These are phyloP conservation scores for Ranitomeya variabilis DNA, from an alignment of 2,113 vertebrate genomes.

Conservation along the genomic window DNA sequence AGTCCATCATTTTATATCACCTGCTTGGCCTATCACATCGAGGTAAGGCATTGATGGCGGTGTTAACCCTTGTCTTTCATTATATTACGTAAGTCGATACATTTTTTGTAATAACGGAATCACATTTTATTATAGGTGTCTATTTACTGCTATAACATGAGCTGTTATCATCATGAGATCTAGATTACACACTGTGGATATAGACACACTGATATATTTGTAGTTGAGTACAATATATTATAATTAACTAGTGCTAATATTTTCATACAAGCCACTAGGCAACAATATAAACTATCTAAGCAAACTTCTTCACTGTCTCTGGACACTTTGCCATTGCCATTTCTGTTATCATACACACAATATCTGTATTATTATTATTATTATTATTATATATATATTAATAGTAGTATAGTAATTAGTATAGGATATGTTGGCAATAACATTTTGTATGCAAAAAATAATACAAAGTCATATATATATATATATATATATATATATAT, in stretches of 20 bases:
- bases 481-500: neutral
- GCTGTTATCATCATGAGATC: neutral
- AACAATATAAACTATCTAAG: neutral
- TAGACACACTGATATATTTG: neutral
- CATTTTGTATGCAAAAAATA: neutral
- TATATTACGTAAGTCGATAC: neutral
- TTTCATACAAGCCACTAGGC: neutral
- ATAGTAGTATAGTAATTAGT: too few species aligned
- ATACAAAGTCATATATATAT: neutral
- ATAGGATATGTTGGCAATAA: neutral
- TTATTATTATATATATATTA: too few species aligned
- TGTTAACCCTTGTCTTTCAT: neutral
- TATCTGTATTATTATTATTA: too few species aligned
- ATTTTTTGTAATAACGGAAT: neutral
- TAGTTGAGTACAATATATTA: neutral
- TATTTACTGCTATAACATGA: neutral
- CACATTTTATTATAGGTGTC: neutral
- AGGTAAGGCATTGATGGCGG: neutral
- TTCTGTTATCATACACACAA: neutral
- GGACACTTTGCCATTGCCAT: neutral
- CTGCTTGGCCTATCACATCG: neutral
- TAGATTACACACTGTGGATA: neutral
- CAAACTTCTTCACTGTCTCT: neutral
- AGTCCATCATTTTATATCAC: neutral
- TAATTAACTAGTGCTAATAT: neutral